Evolutionary conservation across 2,888 invertebrate species (phyloP).

Genomic region (Anarsia innoxiella): DNA sequence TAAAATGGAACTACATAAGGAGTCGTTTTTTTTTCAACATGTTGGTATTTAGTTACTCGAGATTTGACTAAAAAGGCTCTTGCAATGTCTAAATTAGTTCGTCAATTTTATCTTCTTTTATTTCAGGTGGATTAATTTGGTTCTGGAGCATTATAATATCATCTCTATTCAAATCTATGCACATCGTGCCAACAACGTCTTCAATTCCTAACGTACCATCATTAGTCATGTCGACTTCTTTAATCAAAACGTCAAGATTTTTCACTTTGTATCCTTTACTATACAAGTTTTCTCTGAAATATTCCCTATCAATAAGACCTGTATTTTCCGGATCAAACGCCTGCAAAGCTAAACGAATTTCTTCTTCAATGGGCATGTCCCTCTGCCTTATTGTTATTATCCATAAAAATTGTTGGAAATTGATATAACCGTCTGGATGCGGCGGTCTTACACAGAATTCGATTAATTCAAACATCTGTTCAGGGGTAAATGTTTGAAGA

Average conservation of each 20-base stretch:
- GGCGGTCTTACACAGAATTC: slow-evolving; percentile 51
- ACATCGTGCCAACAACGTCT: slow-evolving; percentile 61
- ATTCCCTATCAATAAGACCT: slow-evolving; percentile 46
- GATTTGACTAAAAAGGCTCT: too few relatives aligned
- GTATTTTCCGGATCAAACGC: slow-evolving; percentile 46
- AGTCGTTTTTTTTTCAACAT: too few relatives aligned
- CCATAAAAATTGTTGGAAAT: slow-evolving; percentile 53
- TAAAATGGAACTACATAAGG: too few relatives aligned
- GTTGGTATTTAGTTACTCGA: too few relatives aligned
- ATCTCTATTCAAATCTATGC: slow-evolving; percentile 57
- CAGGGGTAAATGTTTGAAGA: slow-evolving; percentile 53
- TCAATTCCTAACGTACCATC: slow-evolving; percentile 62
- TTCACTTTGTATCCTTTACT: slow-evolving; percentile 57
- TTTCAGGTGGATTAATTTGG: slow-evolving; percentile 8
- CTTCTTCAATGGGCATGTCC: slow-evolving; percentile 50
- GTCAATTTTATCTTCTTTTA: slow-evolving; percentile 9
- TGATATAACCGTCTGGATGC: slow-evolving; percentile 54
- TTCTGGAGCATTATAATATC: slow-evolving; percentile 42
- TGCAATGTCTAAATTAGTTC: slow-evolving; percentile 5
- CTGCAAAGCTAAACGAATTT: slow-evolving; percentile 47
- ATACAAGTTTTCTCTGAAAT: slow-evolving; percentile 42
- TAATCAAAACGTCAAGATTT: slow-evolving; percentile 47
- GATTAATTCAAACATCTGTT: slow-evolving; percentile 55
- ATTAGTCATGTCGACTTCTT: slow-evolving; percentile 59
- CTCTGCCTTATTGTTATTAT: slow-evolving; percentile 57